Base-by-base conservation (phyloP, 2,113 vertebrate species). In the Phalacrocorax pelagicus region DNA sequence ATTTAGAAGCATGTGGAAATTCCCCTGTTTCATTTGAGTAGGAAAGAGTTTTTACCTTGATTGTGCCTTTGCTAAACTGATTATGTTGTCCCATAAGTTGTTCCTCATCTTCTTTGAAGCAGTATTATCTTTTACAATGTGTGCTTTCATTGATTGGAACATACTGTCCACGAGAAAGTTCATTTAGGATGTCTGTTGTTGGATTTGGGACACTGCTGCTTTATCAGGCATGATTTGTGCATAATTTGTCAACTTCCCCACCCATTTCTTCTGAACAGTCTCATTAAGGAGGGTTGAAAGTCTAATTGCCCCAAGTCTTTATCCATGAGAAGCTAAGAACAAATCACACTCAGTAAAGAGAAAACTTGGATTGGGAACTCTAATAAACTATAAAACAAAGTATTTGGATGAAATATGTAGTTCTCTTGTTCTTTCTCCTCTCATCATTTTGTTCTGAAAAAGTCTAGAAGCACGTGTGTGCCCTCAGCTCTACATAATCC, bases 251-350 rank as follows among this genome's bases (percentile, higher is more conserved):
- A 26, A 24, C 67, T 92, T 92, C 63, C 63, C 85, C 71, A 44
- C 62, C 85, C 49, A 10, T 80, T 90, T 92, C 57, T 88, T 89
- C 61, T 84, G 30, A 93, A 69, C 75, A 65, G 36, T 44, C 88
- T 97, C 94, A 97, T 97, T 97, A 96, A 81, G 66, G n/a, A 94
- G 57, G 29, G 14, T 52, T 87, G 65, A 21, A 94, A 79, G 34
- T 95, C 58, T 94, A 94, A 95, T 94, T 97, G 87, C 61, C 49
- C 51, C 46, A 65, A 62, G 69, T 74, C 54, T 95, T 96, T 87
- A 87, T 75, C 62, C 91, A 81, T 97, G 91, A 92, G 46, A 92
- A 87, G 34, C 86, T 47, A 69, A 81, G 92, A 95, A 97, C 96
- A 97, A 95, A 95, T 85, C 77, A 38, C 9, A 2, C 61, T 84